Evolutionary conservation across 2,888 invertebrate genomes (phyloP), one percentile per base, ranked within the genome.

Genomic region (Drosophila tanythrix): DNA sequence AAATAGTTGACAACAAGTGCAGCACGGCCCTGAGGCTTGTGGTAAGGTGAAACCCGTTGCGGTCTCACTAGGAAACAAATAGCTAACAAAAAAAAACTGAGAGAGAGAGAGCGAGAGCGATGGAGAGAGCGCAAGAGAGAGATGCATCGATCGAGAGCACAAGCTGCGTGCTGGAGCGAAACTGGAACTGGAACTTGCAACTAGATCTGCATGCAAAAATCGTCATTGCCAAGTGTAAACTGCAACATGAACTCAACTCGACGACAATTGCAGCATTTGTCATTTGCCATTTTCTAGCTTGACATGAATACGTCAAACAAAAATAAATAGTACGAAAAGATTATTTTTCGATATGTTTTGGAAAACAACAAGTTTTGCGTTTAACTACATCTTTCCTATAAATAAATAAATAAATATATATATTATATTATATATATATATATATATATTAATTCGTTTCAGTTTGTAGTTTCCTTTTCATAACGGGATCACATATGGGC

Each of bases 1-100:
- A 75, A 71, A 77, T 48, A 55, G 51, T 58, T 66, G 64, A 67
- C 77, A 77, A 78, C 83, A 87, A 87, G 84, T 84, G 84, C 84
- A 86, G 68, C 81, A 65, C 67, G 81, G 73, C 74, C 75, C 76
- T 61, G 81, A 65, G 83, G 70, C 82, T 71, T 76, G 79, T 67
- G 74, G 81, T 72, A 70, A 81, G 74, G 43, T 68, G 70, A 79
- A 80, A 79, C 68, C 81, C 63, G 72, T 70, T 74, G 83, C 40
- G 67, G 74, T 66, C 62, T 10, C 51, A 57, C 58, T 59, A 77
- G 65, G 61, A 66, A 75, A 25, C 40, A 40, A 35, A 52, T 15
- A 38, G 56, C 48, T 31, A 48, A 18, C 50, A 33, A 64, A 31
- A 21, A n/a, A 48, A 38, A 15, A 36, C 3, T 7, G 36, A 50